Evolutionary conservation across 2,797 vertebrate species (phyloP).

Genomic region (Pygocentrus nattereri): DNA sequence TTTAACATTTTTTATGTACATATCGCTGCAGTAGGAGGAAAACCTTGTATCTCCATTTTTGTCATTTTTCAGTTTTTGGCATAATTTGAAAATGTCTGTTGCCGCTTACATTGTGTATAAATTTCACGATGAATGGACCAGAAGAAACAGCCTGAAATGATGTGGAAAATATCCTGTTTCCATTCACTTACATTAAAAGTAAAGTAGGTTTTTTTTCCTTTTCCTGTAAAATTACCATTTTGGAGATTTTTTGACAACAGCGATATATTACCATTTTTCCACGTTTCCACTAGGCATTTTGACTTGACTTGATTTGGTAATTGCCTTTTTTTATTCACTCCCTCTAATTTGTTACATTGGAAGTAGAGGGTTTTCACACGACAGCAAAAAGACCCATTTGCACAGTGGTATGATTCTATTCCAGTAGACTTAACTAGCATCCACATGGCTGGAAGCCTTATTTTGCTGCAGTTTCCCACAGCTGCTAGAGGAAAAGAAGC

Average conservation of each 20-base stretch:
- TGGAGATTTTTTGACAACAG: too few relatives aligned
- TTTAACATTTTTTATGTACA: background rate
- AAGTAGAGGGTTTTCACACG: background rate
- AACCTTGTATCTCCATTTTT: too few relatives aligned
- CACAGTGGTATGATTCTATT: background rate
- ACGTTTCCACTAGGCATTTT: background rate
- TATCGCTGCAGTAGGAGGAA: too few relatives aligned
- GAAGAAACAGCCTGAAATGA: too few relatives aligned
- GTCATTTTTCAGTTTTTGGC: too few relatives aligned
- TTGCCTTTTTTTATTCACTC: background rate
- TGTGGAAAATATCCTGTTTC: too few relatives aligned
- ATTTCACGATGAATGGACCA: too few relatives aligned
- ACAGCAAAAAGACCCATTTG: background rate
- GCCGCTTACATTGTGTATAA: too few relatives aligned
- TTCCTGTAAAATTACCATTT: too few relatives aligned
- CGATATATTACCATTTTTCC: background rate
- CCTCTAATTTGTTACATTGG: background rate
- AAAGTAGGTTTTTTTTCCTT: too few relatives aligned
- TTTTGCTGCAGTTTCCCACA: slow-evolving; percentile 35
- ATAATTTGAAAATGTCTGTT: too few relatives aligned
- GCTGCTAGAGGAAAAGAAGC: slow-evolving; percentile 41
- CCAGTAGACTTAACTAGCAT: slow-evolving; percentile 25
- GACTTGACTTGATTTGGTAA: background rate
- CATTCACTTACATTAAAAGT: too few relatives aligned
- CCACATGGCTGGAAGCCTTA: slow-evolving; percentile 1